A percentile compares a stretch with the other conserved stretches of the same genome.
These are phyloP conservation scores for Volucella inanis DNA, from an alignment of 2,888 invertebrate species.

Conservation along the genomic window DNA sequence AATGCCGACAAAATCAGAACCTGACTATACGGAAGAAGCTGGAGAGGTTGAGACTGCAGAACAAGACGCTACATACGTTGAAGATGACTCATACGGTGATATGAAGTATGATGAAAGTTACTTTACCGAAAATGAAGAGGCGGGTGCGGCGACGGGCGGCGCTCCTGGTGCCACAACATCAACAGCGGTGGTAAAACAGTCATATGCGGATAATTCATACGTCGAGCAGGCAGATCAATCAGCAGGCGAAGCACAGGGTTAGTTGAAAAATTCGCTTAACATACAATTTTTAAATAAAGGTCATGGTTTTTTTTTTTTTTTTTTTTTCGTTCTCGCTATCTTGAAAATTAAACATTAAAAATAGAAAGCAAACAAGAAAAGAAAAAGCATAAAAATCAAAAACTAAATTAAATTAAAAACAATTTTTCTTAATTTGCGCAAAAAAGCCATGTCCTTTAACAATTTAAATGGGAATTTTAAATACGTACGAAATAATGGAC, in stretches of 20 bases:
- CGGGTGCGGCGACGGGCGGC: constrained; percentile 78
- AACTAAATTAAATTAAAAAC: not conserved
- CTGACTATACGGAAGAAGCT: constrained; percentile 86
- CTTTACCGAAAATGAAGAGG: constrained; percentile 83
- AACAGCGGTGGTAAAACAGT: constrained; percentile 80
- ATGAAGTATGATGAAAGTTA: constrained; percentile 84
- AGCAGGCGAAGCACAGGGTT: constrained; percentile 83
- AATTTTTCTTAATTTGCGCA: not conserved
- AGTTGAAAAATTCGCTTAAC: constrained; percentile 77
- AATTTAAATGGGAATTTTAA: constrained; percentile 62
- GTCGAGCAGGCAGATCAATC: constrained; percentile 82
- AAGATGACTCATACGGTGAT: constrained; percentile 87
- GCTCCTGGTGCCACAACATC: constrained; percentile 80
- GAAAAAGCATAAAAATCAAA: not conserved
- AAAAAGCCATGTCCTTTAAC: constrained; percentile 53
- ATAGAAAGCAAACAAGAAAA: not conserved
- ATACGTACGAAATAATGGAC: not conserved
- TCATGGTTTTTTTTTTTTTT: constrained; percentile 55
- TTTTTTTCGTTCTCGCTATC: not conserved
- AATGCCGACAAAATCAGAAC: constrained; percentile 87
- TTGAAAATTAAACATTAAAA: not conserved
- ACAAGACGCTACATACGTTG: constrained; percentile 86
- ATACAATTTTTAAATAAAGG: constrained; percentile 42
- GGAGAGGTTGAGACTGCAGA: constrained; percentile 87
- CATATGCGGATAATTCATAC: constrained; percentile 81